Evolutionary conservation across 92 coral and sea anemone species (phyloP).

Genomic region (Umimayanthus kanabou): DNA sequence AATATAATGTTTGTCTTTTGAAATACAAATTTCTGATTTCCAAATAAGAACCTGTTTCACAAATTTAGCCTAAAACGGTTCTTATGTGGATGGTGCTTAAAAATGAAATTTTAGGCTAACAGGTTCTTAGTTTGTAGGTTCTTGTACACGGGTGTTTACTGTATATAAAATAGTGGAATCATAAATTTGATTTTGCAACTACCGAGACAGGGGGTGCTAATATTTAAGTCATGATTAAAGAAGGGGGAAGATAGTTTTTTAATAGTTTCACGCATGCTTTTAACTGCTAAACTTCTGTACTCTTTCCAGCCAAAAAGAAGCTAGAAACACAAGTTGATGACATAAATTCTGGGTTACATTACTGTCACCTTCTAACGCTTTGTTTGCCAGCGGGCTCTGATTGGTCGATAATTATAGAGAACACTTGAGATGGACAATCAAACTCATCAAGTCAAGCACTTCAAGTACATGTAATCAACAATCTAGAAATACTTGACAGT

Average conservation of each 20-base stretch:
- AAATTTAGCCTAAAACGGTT: no score
- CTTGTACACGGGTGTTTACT: background rate
- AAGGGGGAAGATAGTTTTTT: background rate
- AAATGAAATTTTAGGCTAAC: no score
- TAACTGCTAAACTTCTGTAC: slow-evolving; percentile 13
- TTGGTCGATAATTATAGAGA: slow-evolving; percentile 18
- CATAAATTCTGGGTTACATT: background rate
- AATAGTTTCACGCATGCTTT: slow-evolving; percentile 6
- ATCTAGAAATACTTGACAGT: slow-evolving; percentile 1
- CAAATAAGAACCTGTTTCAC: no score
- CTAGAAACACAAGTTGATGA: background rate
- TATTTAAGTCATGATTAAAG: background rate
- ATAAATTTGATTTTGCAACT: background rate
- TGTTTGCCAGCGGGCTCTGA: slow-evolving; percentile 4
- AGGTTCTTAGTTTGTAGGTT: no score
- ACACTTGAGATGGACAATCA: slow-evolving; percentile 9
- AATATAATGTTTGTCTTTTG: background rate
- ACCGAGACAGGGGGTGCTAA: no score
- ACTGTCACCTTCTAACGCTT: background rate
- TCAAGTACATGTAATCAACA: slow-evolving; percentile 19
- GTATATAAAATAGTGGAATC: background rate
- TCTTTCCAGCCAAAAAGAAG: slow-evolving; percentile 22
- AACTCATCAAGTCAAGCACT: slow-evolving; percentile 12
- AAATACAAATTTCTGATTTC: background rate
- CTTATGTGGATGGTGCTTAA: no score